These are phyloP conservation scores for western clawed frog (Xenopus tropicalis) DNA, from an alignment of 2,113 vertebrate species.

Conservation along the genomic window UCB_Xtro_10.0 CM004447.2:53749501-53750000, in stretches of 20 bases:
- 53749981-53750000: conserved; percentile 25
- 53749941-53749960: conserved; percentile 22
- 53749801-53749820: conserved; percentile 14
- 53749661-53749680: conserved; percentile 29
- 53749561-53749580: too few species aligned
- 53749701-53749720: conserved; percentile 13
- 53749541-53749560: too few species aligned
- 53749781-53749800: conserved; percentile 29
- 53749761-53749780: conserved; percentile 16
- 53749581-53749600: conserved; percentile 10
- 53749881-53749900: background rate
- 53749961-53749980: conserved; percentile 28
- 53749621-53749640: conserved; percentile 22
- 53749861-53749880: conserved; percentile 25
- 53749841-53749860: background rate
- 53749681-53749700: background rate
- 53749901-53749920: conserved; percentile 19
- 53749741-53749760: conserved; percentile 16
- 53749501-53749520: too few species aligned
- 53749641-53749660: conserved; percentile 14
- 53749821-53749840: conserved; percentile 10
- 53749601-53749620: conserved; percentile 15
- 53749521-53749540: too few species aligned
- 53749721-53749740: conserved; percentile 17
- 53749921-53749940: conserved; percentile 28